Conservation (phyloP, 2,888 invertebrate species). For the Antheraea yamamai region DNA sequence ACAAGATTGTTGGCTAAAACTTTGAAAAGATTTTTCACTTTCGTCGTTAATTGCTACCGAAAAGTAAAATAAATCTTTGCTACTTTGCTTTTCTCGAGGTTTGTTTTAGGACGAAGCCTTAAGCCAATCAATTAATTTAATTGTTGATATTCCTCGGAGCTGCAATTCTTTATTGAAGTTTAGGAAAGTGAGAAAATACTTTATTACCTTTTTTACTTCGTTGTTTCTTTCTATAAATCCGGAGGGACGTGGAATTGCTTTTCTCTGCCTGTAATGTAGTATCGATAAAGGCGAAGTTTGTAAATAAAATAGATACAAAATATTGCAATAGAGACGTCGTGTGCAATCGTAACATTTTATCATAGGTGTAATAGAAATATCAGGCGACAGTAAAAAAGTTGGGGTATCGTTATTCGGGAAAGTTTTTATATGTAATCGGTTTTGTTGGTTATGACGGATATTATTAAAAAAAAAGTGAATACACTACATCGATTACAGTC, state of each 20-base stretch:
- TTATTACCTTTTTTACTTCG: constrained; percentile 26
- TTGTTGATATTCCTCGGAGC: constrained; percentile 53
- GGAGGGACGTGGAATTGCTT: constrained; percentile 55
- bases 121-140: constrained; percentile 77
- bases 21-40: constrained; percentile 80
- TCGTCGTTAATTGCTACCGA: constrained; percentile 76
- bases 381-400: constrained; percentile 71
- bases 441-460: neutral
- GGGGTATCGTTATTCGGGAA: constrained; percentile 40
- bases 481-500: neutral
- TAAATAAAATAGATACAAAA: constrained; percentile 77
- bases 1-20: constrained; percentile 56
- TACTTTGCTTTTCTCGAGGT: constrained; percentile 68
- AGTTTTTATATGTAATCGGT: constrained; percentile 43
- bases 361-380: constrained; percentile 79
- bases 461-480: neutral
- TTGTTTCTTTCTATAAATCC: constrained; percentile 35
- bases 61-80: constrained; percentile 77
- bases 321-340: constrained; percentile 54
- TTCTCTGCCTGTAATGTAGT: constrained; percentile 59
- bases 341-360: constrained; percentile 72
- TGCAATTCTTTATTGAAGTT: constrained; percentile 30
- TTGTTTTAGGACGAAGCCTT: constrained; percentile 58
- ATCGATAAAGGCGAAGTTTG: constrained; percentile 68
- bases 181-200: constrained; percentile 34